These are phyloP conservation scores for Helostoma temminkii DNA, from an alignment of 2,797 vertebrate genomes.

Conservation along the genomic window DNA sequence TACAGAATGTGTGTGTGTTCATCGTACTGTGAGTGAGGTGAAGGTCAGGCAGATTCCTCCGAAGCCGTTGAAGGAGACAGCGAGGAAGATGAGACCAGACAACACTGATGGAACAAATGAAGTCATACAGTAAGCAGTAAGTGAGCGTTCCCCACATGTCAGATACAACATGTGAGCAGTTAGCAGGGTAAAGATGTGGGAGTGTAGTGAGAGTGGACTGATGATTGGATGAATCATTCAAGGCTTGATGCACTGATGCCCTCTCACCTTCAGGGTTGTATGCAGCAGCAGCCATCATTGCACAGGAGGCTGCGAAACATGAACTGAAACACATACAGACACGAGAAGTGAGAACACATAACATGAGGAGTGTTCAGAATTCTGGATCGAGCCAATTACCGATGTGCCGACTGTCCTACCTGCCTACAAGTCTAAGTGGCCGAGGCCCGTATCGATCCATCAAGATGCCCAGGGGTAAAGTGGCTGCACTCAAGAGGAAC, in stretches of 20 bases:
- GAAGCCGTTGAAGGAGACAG: constrained; percentile 91
- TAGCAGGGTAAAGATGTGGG: not conserved
- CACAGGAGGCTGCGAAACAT: constrained; percentile 88
- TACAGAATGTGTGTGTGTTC: constrained; percentile 5
- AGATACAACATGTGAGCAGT: too few relatives aligned
- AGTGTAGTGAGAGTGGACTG: not conserved
- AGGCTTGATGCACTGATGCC: not conserved
- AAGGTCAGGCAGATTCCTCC: constrained; percentile 93
- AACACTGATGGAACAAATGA: constrained; percentile 71
- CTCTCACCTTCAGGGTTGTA: constrained; percentile 85
- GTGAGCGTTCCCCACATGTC: too few relatives aligned
- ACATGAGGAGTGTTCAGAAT: not conserved
- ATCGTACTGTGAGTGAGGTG: constrained; percentile 90
- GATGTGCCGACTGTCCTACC: constrained; percentile 67
- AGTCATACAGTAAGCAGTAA: too few relatives aligned
- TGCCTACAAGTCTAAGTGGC: constrained; percentile 88
- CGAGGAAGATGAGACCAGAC: constrained; percentile 88
- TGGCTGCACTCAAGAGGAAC: constrained; percentile 89
- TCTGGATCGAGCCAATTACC: not conserved
- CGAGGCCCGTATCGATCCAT: constrained; percentile 88
- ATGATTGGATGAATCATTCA: not conserved
- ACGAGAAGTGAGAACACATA: not conserved
- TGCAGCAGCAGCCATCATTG: constrained; percentile 86
- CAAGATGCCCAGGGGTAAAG: constrained; percentile 85
- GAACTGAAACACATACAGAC: constrained; percentile 75